Percentiles rank a stretch among this genome's conserved stretches.
These are phyloP conservation scores for Matsumurasca onukii DNA, from an alignment of 1,140 invertebrate species.

Conservation along the genomic window DNA sequence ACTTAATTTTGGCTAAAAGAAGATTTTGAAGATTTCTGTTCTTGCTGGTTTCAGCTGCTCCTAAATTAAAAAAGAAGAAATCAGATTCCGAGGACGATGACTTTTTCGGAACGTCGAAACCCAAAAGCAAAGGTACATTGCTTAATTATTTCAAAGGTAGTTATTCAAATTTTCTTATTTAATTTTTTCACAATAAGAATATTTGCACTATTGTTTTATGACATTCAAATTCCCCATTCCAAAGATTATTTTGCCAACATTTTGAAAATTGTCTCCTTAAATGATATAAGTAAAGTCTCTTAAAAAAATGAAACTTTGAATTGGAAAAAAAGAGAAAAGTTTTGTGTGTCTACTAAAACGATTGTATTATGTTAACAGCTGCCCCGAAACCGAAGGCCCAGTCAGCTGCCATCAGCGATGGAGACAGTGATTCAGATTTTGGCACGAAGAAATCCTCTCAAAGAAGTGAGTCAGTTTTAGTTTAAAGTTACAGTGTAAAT, in stretches of 20 bases:
- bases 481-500: not conserved
- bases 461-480: not conserved
- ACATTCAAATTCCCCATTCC: not conserved
- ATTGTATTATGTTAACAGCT: not conserved
- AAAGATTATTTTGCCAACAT: not conserved
- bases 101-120: no score
- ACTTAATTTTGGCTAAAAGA: no score
- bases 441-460: not conserved
- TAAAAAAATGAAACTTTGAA: not conserved
- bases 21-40: no score
- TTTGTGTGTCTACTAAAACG: not conserved
- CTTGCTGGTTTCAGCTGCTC: no score
- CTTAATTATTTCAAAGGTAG: no score
- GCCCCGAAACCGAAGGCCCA: not conserved
- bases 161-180: no score
- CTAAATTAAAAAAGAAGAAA: no score
- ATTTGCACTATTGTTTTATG: not conserved
- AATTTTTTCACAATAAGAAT: no score
- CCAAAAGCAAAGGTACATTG: no score
- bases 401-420: not conserved
- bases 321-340: not conserved
- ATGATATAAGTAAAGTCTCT: not conserved
- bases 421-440: constrained; percentile 15
- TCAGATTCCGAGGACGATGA: no score
- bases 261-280: not conserved